These are phyloP conservation scores for Orthonyx spaldingii DNA, from an alignment of 2,113 vertebrate genomes.

Conservation along the genomic window DNA sequence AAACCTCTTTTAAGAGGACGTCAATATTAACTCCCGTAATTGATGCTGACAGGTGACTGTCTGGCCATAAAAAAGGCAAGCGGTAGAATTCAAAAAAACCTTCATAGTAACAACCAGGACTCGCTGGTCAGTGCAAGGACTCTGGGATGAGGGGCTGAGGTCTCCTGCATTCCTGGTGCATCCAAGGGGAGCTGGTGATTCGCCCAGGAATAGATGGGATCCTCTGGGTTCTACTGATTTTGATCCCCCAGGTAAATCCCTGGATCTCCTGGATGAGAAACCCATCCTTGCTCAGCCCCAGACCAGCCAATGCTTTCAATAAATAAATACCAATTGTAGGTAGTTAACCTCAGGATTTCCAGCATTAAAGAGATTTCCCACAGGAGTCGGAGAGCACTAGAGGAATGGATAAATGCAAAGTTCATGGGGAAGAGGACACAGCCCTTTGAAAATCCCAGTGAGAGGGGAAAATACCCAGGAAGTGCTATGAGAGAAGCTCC, in stretches of 20 bases:
- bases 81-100: not conserved
- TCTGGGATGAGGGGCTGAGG: not conserved
- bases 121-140: not conserved
- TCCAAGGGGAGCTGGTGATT: not conserved
- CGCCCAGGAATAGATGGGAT: not conserved
- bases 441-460: not conserved
- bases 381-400: not conserved
- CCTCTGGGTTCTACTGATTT: not conserved
- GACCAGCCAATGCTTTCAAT: not conserved
- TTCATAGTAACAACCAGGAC: not conserved
- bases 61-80: not conserved
- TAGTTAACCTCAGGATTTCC: conserved; percentile 19
- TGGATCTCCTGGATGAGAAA: not conserved
- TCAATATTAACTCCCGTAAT: not conserved
- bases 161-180: not conserved
- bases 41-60: conserved; percentile 31
- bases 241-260: not conserved
- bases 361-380: conserved; percentile 6
- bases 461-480: not conserved
- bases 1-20: conserved; percentile 36
- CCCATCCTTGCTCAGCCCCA: not conserved
- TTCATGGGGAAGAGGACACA: not conserved
- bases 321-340: not conserved
- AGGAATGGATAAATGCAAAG: not conserved
- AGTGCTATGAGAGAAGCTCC: rapidly evolving